phyloP scores from a whole-genome alignment of 2,797 vertebrate genomes.

The Chaetodon trifasciatus region DNA sequence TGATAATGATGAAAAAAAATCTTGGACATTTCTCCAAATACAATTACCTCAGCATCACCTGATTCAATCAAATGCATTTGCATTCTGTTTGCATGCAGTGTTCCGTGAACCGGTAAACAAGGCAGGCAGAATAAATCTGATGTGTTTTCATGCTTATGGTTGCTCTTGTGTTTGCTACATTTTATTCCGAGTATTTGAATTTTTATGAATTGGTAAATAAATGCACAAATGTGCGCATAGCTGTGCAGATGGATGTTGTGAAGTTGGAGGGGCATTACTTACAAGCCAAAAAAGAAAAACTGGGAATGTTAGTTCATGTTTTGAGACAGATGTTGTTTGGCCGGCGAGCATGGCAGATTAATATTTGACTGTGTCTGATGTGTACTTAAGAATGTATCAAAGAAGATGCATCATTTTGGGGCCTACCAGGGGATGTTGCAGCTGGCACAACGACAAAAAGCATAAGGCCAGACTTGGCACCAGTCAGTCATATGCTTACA shows the following conservation, averaged over 20 bases:
- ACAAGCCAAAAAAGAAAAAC: constrained; percentile 62
- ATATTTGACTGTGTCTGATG: constrained; percentile 83
- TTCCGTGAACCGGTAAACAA: constrained; percentile 91
- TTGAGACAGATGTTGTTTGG: constrained; percentile 82
- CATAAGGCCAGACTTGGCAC: constrained; percentile 72
- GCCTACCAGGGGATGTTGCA: constrained; percentile 70
- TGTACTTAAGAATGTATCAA: constrained; percentile 84
- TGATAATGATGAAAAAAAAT: constrained; percentile 88
- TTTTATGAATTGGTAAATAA: constrained; percentile 89
- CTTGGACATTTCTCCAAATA: constrained; percentile 92
- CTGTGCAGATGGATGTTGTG: constrained; percentile 67
- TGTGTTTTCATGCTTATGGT: constrained; percentile 89
- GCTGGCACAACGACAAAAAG: constrained; percentile 74
- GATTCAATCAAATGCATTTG: constrained; percentile 92
- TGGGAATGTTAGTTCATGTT: constrained; percentile 75
- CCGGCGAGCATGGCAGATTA: constrained; percentile 76
- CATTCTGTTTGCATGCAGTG: constrained; percentile 91
- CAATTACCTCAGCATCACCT: constrained; percentile 91
- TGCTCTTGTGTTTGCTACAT: constrained; percentile 87
- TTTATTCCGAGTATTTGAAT: constrained; percentile 90
- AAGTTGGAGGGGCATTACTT: constrained; percentile 69
- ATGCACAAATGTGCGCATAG: constrained; percentile 73
- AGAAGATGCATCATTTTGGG: constrained; percentile 76
- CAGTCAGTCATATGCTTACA: constrained; percentile 60
- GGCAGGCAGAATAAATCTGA: constrained; percentile 89